Base-by-base conservation (phyloP, 2,113 vertebrate species). In the Anoura caudifer region DNA sequence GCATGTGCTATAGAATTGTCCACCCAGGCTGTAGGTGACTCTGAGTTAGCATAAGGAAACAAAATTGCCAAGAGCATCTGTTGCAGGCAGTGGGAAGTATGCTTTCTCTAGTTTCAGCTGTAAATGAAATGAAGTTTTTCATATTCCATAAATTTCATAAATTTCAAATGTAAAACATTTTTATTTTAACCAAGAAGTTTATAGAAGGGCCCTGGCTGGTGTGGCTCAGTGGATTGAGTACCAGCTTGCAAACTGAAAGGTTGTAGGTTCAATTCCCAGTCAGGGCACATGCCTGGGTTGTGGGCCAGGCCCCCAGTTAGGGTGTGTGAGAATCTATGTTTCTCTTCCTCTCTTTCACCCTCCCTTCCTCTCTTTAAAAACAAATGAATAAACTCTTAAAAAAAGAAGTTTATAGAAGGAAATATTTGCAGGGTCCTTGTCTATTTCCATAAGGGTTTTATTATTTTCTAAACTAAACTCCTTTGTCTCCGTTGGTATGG, bases 401-500 rank as follows among this genome's bases (percentile, higher is more conserved):
- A 54, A 54, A 54, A 54, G 52, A 54, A 54, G 52, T 54, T 54
- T 54, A 54, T 59, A 59, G 56, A 59, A 59, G 79, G n/a, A 94
- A 95, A 43, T 85, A 54, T 56, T 90, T 95, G 11, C 16, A 92
- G 24, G 61, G 26, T 33, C 43, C 28, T 86, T 6, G 8, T 72
- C 26, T 87, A 45, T 85, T 95, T 88, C 73, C 17, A 36, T n/a
- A 76, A 6, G 47, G 38, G 13, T 13, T 28, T 26, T 92, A 85
- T 83, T 63, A 38, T 81, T 82, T 88, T 96, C 38, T 41, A 52
- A 81, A 43, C 69, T 81, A 92, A 92, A 92, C 28, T 73, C 14
- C 5, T 92, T 92, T 67, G 17, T 92, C 24, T 14, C 6, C 85
- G 43, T 56, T 79, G 54, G 7, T 59, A 92, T 87, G 26, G 43